Evolutionary conservation across 1,140 invertebrate genomes (phyloP).

Genomic region (Saccostrea glomerata): DNA sequence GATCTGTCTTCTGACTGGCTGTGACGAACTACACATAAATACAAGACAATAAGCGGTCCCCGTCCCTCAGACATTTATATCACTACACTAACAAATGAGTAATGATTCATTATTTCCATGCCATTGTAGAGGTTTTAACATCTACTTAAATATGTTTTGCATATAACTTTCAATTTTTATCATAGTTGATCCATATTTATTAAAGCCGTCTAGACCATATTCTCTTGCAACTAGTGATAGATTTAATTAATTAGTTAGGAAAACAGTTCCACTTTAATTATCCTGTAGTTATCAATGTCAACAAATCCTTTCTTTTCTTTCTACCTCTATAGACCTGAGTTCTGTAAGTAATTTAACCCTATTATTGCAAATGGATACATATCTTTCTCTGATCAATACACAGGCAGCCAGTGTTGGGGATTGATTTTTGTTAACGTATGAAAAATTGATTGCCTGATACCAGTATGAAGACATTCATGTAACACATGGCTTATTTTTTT

Average conservation of each 20-base stretch:
- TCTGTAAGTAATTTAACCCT: slow-evolving; percentile 18
- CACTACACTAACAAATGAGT: not conserved
- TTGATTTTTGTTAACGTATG: slow-evolving; percentile 23
- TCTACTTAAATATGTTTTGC: too few species aligned
- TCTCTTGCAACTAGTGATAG: too few species aligned
- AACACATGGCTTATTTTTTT: slow-evolving; percentile 9
- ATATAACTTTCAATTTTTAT: too few species aligned
- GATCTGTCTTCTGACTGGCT: not conserved
- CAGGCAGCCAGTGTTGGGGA: not conserved
- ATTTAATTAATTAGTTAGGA: too few species aligned
- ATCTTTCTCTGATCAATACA: slow-evolving; percentile 19
- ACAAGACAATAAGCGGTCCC: not conserved
- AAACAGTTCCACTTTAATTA: too few species aligned
- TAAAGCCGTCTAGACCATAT: too few species aligned
- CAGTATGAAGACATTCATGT: not conserved
- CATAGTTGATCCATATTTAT: too few species aligned
- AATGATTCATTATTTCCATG: slow-evolving; percentile 2
- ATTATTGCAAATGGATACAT: slow-evolving; percentile 22
- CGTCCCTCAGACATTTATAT: not conserved
- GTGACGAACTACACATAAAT: not conserved
- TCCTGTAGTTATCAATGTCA: too few species aligned
- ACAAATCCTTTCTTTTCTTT: not conserved
- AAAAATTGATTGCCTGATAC: slow-evolving; percentile 18
- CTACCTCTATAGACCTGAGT: not conserved
- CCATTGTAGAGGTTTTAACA: not conserved